Conservation (phyloP, 2,113 vertebrate genomes). For the Ctenomys sociabilis region DNA sequence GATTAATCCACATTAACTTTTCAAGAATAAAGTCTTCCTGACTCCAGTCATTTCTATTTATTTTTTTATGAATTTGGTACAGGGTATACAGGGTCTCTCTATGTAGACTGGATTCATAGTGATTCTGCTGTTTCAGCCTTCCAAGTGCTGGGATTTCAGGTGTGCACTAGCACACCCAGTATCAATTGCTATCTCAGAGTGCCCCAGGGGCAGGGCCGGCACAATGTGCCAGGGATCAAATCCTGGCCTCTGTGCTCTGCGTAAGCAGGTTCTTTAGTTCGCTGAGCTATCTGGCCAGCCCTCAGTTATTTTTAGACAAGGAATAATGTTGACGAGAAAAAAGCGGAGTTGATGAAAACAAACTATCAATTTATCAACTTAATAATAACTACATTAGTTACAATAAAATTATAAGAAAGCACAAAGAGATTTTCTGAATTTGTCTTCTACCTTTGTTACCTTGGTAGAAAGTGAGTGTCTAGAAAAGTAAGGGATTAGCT, state of each 20-base stretch:
- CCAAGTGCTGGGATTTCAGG: too few species aligned
- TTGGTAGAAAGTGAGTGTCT: neutral
- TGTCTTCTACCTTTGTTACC: neutral
- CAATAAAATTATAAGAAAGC: neutral
- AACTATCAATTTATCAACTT: neutral
- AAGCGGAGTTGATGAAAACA: constrained; percentile 1
- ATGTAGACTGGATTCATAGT: too few species aligned
- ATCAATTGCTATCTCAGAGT: too few species aligned
- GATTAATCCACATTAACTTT: neutral
- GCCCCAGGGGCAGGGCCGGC: too few species aligned
- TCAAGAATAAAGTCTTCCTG: neutral
- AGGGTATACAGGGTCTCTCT: too few species aligned
- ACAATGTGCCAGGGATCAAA: too few species aligned
- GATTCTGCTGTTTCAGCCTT: too few species aligned
- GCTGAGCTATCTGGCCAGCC: too few species aligned
- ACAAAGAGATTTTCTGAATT: neutral
- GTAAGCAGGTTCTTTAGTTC: too few species aligned
- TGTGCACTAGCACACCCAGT: too few species aligned
- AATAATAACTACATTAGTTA: neutral
- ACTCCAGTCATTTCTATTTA: neutral
- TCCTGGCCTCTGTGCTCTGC: too few species aligned
- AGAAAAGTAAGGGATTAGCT: neutral
- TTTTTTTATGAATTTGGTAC: too few species aligned
- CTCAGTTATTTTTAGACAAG: neutral
- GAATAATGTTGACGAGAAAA: neutral